Conservation (phyloP, 2,113 vertebrate genomes). For the Amphilophus citrinellus region DNA sequence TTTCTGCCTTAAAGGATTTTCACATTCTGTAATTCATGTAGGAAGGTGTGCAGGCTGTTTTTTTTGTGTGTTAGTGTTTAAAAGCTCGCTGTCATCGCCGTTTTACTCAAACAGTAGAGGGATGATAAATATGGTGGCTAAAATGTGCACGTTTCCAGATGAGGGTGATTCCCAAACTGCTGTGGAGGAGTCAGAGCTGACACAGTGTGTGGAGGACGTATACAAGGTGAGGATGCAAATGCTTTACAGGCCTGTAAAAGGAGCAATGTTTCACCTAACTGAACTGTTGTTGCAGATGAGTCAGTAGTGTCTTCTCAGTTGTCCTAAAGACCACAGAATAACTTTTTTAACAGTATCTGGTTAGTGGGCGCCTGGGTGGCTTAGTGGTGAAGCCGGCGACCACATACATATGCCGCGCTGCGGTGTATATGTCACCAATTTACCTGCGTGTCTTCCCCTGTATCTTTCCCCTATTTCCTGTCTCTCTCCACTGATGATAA, state of each 20-base stretch:
- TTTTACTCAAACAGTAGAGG: neutral
- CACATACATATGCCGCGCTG: no score
- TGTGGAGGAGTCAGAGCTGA: constrained; percentile 87
- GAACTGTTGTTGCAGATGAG: neutral
- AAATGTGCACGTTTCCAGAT: constrained; percentile 36
- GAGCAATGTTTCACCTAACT: neutral
- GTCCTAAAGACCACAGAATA: neutral
- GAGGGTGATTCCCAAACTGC: constrained; percentile 60
- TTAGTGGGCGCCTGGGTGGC: neutral
- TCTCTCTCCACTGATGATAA: no score
- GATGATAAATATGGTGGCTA: neutral
- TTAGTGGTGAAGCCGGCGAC: no score
- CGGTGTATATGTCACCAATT: no score
- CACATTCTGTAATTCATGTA: neutral
- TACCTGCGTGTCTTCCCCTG: no score
- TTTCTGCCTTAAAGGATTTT: neutral
- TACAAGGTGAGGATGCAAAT: constrained; percentile 85
- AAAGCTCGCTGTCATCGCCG: neutral
- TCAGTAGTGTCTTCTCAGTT: neutral
- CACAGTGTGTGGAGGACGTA: constrained; percentile 87
- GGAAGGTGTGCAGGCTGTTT: neutral
- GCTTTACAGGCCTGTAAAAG: neutral
- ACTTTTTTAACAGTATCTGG: neutral
- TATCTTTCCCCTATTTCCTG: no score
- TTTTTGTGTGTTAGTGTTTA: no score